Percentiles rank a stretch among this genome's conserved stretches.
Conservation (phyloP, 2,888 invertebrate genomes). For the Hypena proboscidalis region DNA sequence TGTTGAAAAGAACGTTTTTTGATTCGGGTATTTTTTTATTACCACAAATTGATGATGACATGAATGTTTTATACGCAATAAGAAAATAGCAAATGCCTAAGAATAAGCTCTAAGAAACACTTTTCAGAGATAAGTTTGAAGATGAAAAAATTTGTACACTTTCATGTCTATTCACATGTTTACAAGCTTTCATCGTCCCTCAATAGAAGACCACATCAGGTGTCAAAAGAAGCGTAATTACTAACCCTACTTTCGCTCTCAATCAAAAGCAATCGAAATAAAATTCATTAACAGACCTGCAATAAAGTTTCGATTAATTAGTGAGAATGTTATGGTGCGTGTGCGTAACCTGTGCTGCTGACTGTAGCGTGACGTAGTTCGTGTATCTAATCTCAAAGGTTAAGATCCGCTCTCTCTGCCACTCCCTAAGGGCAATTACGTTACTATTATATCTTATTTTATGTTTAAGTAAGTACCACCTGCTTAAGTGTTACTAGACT, state of each 20-base stretch:
- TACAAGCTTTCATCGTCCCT: no score
- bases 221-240: conserved; percentile 5
- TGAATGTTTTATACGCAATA: no score
- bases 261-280: conserved; percentile 28
- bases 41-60: no score
- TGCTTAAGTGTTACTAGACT: no score
- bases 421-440: conserved; percentile 12
- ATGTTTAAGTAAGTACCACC: no score
- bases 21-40: no score
- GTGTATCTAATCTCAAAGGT: conserved; percentile 26
- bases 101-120: no score
- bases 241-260: conserved; percentile 13
- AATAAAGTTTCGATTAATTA: conserved; percentile 20
- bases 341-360: background rate
- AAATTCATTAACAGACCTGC: conserved; percentile 17
- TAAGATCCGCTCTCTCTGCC: conserved; percentile 37
- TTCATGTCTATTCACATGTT: no score
- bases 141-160: no score
- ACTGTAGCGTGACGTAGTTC: conserved; percentile 9
- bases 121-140: no score
- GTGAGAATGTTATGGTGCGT: conserved; percentile 2
- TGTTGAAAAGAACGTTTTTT: no score
- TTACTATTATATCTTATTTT: conserved; percentile 6
- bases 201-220: background rate
- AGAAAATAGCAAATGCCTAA: no score